Evolutionary conservation across 2,888 invertebrate genomes (phyloP).

Genomic region (Protodeltote pygarga): DNA sequence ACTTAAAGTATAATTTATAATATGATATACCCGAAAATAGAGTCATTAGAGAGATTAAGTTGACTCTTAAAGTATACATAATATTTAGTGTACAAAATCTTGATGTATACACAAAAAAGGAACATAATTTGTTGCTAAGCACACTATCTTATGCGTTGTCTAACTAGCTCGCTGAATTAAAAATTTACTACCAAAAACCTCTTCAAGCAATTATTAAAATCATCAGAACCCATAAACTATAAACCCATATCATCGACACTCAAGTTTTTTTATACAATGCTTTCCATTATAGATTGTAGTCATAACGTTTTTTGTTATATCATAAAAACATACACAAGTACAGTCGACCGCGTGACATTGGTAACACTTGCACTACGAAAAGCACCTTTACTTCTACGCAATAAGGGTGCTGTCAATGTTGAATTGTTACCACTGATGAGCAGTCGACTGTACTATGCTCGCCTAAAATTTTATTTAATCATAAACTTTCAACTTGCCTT

Average conservation of each 20-base stretch:
- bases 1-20: too few species aligned
- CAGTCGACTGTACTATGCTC: conserved; percentile 61
- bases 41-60: conserved; percentile 11
- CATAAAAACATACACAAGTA: conserved; percentile 72
- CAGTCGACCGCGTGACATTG: too few species aligned
- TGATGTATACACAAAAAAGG: conserved; percentile 34
- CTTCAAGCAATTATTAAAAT: conserved; percentile 43
- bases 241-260: conserved; percentile 47
- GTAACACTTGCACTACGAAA: too few species aligned
- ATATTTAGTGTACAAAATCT: conserved; percentile 17
- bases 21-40: conserved; percentile 10
- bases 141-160: conserved; percentile 23
- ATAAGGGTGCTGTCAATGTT: too few species aligned
- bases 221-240: conserved; percentile 55
- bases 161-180: conserved; percentile 29
- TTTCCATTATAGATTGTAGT: conserved; percentile 55
- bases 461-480: conserved; percentile 71
- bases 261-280: conserved; percentile 58
- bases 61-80: conserved; percentile 18
- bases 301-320: conserved; percentile 62
- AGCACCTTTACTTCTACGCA: too few species aligned
- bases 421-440: too few species aligned
- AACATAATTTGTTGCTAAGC: conserved; percentile 40
- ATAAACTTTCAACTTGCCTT: conserved; percentile 76
- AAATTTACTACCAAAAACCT: conserved; percentile 36